A percentile compares a stretch with the other conserved stretches of the same genome.
These are phyloP conservation scores for Helobdella robusta DNA, from an alignment of 2,888 invertebrate species.

Conservation along the genomic window DNA sequence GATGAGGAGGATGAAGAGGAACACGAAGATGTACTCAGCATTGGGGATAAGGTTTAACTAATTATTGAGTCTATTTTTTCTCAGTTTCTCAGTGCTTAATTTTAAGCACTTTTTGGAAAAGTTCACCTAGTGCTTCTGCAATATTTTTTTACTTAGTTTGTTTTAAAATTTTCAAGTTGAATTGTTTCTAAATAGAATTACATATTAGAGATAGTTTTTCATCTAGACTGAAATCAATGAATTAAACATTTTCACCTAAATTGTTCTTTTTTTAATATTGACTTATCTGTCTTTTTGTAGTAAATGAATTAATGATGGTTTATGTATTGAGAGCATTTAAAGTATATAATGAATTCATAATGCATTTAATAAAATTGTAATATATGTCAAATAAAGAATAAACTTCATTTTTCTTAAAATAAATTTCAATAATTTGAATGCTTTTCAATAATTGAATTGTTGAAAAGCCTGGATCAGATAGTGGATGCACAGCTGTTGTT, in stretches of 20 bases:
- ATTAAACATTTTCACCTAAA: too few species aligned
- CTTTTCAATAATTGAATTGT: background rate
- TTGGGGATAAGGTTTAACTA: constrained; percentile 4
- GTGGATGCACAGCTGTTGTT: constrained; percentile 88
- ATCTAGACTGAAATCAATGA: too few species aligned
- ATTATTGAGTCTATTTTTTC: background rate
- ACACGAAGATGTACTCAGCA: constrained; percentile 34
- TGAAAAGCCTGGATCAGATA: constrained; percentile 35
- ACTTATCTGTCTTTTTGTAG: background rate
- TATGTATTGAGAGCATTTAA: background rate
- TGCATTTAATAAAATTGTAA: too few species aligned
- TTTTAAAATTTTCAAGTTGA: background rate
- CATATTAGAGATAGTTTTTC: too few species aligned
- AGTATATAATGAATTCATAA: background rate
- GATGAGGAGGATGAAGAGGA: constrained; percentile 33
- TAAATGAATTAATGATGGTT: background rate
- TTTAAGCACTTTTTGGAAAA: background rate
- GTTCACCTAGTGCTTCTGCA: too few species aligned
- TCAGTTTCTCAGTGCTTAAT: background rate
- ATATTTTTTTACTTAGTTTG: too few species aligned
- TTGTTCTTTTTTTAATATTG: background rate
- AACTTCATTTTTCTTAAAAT: too few species aligned
- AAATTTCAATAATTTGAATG: too few species aligned
- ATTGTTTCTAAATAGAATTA: background rate
- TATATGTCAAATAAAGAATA: too few species aligned